Conservation (phyloP, 2,797 vertebrate species). For the Thalassophryne amazonica region DNA sequence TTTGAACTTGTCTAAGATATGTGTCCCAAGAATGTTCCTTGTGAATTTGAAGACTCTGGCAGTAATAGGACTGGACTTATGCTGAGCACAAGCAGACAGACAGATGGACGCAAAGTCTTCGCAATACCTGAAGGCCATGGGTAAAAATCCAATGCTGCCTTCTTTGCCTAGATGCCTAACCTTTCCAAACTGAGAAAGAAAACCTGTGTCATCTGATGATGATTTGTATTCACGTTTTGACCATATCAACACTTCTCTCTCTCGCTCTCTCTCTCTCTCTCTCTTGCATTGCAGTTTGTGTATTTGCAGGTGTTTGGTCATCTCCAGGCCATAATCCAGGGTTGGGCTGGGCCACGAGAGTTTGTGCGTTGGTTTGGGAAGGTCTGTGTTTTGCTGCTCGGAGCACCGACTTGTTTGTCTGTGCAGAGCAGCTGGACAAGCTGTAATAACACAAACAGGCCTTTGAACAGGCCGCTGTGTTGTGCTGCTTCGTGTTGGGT, state of each 20-base stretch:
- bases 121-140: no score
- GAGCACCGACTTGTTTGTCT: slow-evolving; percentile 81
- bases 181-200: no score
- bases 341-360: slow-evolving; percentile 58
- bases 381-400: slow-evolving; percentile 73
- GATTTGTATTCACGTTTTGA: slow-evolving; percentile 23
- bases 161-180: no score
- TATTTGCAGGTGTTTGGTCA: slow-evolving; percentile 62
- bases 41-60: no score
- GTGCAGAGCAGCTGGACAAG: slow-evolving; percentile 82
- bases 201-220: slow-evolving; percentile 8
- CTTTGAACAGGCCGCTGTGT: slow-evolving; percentile 81
- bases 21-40: no score
- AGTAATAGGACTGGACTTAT: no score
- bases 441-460: slow-evolving; percentile 85
- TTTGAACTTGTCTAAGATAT: no score
- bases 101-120: no score
- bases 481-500: slow-evolving; percentile 72
- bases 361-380: slow-evolving; percentile 65
- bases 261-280: no score
- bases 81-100: no score
- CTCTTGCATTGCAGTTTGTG: slow-evolving; percentile 49
- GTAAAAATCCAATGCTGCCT: no score
- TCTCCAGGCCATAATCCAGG: slow-evolving; percentile 52
- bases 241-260: no score